These are phyloP conservation scores for Apogon hyalosoma DNA, from an alignment of 2,797 vertebrate species.

Conservation along the genomic window DNA sequence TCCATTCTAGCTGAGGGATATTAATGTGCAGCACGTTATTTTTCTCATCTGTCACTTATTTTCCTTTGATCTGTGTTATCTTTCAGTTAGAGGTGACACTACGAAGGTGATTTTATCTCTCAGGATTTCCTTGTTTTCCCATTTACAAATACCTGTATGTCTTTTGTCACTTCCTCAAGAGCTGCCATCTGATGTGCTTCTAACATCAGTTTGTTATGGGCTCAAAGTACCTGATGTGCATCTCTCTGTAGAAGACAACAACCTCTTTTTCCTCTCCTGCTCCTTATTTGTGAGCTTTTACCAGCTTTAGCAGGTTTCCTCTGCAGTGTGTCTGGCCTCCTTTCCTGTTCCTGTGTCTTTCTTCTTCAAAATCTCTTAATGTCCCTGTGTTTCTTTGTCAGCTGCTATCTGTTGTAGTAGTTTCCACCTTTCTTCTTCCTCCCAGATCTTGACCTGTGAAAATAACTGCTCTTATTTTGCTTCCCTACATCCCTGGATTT, in stretches of 20 bases:
- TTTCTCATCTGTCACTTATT: neutral
- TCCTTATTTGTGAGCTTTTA: constrained; percentile 3
- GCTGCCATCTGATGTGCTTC: constrained; percentile 1
- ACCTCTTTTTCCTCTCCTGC: neutral
- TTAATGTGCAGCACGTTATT: too few relatives aligned
- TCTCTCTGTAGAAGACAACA: constrained; percentile 1
- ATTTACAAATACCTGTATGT: neutral
- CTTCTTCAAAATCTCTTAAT: constrained; percentile 5
- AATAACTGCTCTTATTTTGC: constrained; percentile 6
- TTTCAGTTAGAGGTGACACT: constrained; percentile 1
- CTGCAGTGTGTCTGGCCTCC: constrained; percentile 11
- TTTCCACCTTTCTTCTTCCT: neutral
- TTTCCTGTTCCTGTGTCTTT: constrained; percentile 3
- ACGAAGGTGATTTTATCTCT: neutral
- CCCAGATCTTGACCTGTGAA: neutral
- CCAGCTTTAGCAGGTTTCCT: constrained; percentile 5
- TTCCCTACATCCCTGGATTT: neutral
- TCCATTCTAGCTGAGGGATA: too few relatives aligned
- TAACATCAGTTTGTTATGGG: constrained; percentile 3
- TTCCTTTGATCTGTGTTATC: constrained; percentile 4
- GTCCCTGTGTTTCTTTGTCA: constrained; percentile 18
- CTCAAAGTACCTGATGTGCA: neutral
- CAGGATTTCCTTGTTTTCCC: neutral
- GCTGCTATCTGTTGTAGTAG: constrained; percentile 20
- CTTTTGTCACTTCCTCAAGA: neutral